Conservation (phyloP, 2,113 vertebrate genomes). For the Psittacus erithacus region DNA sequence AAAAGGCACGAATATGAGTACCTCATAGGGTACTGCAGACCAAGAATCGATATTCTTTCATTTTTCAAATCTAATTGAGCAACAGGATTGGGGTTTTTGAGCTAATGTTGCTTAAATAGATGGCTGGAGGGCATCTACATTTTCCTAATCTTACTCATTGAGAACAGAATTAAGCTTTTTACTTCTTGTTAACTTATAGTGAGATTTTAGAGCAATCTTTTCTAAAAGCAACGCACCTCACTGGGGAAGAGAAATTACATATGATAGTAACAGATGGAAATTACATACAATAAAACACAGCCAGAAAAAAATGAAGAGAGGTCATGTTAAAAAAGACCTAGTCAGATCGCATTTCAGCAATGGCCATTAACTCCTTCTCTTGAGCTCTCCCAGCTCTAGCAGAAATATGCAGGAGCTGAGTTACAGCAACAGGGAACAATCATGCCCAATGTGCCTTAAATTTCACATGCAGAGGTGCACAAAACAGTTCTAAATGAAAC, state of each 20-base stretch:
- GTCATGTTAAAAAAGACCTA: background rate
- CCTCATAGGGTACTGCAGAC: background rate
- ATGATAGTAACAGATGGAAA: background rate
- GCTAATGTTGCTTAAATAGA: background rate
- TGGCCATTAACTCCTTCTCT: background rate
- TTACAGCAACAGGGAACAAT: background rate
- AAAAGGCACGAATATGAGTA: background rate
- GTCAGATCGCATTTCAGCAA: background rate
- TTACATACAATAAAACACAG: background rate
- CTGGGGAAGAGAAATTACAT: background rate
- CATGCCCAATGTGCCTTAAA: background rate
- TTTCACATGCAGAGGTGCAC: background rate
- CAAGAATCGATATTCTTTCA: background rate
- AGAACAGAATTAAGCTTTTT: background rate
- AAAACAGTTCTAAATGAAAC: background rate
- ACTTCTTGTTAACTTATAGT: background rate
- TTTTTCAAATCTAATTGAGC: background rate
- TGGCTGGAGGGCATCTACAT: background rate
- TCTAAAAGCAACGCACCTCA: background rate
- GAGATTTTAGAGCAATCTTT: background rate
- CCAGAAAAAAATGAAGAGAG: background rate
- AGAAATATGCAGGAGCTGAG: background rate
- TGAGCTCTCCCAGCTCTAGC: background rate
- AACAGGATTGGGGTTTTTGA: background rate
- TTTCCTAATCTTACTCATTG: constrained; percentile 2